Evolutionary conservation across 1,140 invertebrate species (phyloP).

Genomic region (Diorhabda carinulata): DNA sequence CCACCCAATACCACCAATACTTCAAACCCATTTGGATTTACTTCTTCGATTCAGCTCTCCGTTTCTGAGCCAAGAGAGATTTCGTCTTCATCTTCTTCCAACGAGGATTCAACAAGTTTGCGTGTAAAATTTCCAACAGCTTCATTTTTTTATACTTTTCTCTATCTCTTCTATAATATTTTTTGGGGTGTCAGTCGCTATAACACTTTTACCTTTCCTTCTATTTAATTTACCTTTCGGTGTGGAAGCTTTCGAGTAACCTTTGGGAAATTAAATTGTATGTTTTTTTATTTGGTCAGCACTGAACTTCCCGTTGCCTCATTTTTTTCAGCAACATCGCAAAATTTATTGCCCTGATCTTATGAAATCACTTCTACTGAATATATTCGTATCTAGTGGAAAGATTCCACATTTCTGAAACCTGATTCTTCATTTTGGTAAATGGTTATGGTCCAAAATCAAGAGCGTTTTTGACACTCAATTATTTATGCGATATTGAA

Average conservation of each 20-base stretch:
- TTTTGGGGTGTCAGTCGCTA: constrained; percentile 9
- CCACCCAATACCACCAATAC: background rate
- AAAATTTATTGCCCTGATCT: background rate
- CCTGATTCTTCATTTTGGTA: constrained; percentile 5
- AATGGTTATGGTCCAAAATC: background rate
- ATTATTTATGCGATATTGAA: too few relatives aligned
- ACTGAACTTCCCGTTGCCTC: background rate
- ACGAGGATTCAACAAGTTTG: constrained; percentile 10
- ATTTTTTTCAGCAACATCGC: background rate
- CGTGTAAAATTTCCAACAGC: background rate
- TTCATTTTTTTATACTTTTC: constrained; percentile 6
- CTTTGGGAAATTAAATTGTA: constrained; percentile 5
- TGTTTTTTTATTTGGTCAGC: background rate
- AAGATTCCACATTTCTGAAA: constrained; percentile 4
- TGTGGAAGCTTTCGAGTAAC: constrained; percentile 6
- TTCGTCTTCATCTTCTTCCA: constrained; percentile 5
- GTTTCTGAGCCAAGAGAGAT: constrained; percentile 1
- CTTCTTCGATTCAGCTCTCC: constrained; percentile 7
- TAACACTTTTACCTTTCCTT: constrained; percentile 12
- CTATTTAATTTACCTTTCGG: constrained; percentile 10
- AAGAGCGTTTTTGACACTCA: too few relatives aligned
- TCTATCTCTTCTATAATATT: constrained; percentile 4
- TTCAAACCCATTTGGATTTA: constrained; percentile 11
- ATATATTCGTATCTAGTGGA: constrained; percentile 6
- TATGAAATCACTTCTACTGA: background rate